Evolutionary conservation across 2,113 vertebrate genomes (phyloP).

Genomic region (Oreamnos americanus): DNA sequence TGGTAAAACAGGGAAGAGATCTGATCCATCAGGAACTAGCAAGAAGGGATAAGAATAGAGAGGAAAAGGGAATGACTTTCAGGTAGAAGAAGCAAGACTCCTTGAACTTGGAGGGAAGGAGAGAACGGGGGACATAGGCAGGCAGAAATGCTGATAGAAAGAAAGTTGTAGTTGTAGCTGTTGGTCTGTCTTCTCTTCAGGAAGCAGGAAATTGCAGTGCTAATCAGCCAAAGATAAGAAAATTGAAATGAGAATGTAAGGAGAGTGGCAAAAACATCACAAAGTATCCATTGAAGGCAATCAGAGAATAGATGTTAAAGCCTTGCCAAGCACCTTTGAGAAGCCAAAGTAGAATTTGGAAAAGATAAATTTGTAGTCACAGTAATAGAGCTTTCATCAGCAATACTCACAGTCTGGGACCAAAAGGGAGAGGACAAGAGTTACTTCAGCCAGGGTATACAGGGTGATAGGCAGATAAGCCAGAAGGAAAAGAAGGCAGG

Average conservation of each 20-base stretch:
- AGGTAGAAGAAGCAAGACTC: neutral
- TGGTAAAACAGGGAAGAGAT: neutral
- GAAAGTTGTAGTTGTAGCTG: too few relatives aligned
- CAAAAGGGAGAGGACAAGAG: neutral
- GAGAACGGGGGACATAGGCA: neutral
- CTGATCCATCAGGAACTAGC: neutral
- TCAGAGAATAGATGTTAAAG: neutral
- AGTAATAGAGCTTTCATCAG: neutral
- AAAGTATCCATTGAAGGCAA: neutral
- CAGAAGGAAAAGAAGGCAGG: neutral
- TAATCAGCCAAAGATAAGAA: neutral
- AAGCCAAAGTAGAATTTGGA: neutral
- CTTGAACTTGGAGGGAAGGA: neutral
- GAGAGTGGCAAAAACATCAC: neutral
- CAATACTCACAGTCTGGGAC: neutral
- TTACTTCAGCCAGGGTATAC: neutral
- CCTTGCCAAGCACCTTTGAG: neutral
- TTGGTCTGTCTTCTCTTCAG: neutral
- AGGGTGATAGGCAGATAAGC: neutral
- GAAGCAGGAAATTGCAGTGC: neutral
- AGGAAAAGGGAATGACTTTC: neutral
- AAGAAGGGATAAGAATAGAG: neutral
- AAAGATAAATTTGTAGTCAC: neutral
- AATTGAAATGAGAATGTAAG: neutral
- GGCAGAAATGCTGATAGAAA: neutral